phyloP scores from a whole-genome alignment of 2,888 invertebrate species.

The Epinotia nisella region DNA sequence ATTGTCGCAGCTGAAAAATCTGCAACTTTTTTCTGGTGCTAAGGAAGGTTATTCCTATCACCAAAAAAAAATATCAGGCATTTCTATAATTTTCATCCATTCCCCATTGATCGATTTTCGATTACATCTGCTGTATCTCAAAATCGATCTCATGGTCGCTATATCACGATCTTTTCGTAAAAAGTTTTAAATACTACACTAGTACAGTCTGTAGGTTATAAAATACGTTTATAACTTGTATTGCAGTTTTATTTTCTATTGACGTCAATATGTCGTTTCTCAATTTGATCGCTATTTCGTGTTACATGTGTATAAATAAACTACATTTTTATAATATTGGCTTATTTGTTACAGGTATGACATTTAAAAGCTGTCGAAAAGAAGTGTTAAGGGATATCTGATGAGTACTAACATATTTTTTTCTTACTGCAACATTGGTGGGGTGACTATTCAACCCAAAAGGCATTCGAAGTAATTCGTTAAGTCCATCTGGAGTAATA shows the following conservation, averaged over 20 bases:
- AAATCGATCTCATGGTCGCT: too few relatives aligned
- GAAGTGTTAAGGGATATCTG: neutral
- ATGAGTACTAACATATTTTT: neutral
- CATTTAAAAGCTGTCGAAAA: neutral
- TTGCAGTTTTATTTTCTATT: neutral
- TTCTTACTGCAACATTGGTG: neutral
- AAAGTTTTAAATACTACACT: too few relatives aligned
- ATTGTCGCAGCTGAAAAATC: too few relatives aligned
- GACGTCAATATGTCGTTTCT: neutral
- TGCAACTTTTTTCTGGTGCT: too few relatives aligned
- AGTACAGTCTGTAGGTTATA: too few relatives aligned
- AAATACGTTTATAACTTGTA: neutral
- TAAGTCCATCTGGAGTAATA: neutral
- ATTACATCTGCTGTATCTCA: too few relatives aligned
- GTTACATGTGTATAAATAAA: neutral
- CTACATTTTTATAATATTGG: neutral
- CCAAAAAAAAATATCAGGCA: too few relatives aligned
- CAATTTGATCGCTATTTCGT: neutral
- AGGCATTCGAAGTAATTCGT: neutral
- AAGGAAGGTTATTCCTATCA: too few relatives aligned
- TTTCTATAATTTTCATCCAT: too few relatives aligned
- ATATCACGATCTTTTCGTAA: too few relatives aligned
- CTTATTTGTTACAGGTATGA: conserved; percentile 1
- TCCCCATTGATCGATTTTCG: too few relatives aligned
- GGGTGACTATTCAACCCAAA: neutral